These are phyloP conservation scores for Ramphastos sulfuratus DNA, from an alignment of 2,113 vertebrate species.

Conservation along the genomic window DNA sequence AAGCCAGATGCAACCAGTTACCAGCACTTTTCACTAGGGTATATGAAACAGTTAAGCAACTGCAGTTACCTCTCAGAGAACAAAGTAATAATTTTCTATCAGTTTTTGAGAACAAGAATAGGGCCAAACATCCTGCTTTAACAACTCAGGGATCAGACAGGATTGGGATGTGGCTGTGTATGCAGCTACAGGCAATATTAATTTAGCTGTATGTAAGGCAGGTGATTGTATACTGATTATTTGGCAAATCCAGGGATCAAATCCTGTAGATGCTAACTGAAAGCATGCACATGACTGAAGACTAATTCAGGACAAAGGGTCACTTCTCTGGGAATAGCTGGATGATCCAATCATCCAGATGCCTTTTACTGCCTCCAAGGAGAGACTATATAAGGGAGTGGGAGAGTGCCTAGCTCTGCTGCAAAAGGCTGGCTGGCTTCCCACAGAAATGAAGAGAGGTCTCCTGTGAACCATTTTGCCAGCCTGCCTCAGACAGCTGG, in stretches of 20 bases:
- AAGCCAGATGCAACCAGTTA: neutral
- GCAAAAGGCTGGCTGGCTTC: neutral
- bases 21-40: neutral
- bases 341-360: neutral
- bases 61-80: neutral
- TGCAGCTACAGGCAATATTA: neutral
- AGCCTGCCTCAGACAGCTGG: neutral
- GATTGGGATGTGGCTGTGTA: neutral
- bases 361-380: neutral
- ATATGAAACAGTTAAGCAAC: neutral
- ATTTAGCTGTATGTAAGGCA: neutral
- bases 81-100: neutral
- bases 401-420: neutral
- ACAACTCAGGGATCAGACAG: neutral
- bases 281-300: neutral
- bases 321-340: neutral
- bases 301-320: neutral
- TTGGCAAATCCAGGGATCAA: neutral
- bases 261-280: neutral
- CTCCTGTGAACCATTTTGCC: neutral
- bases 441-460: neutral
- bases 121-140: neutral
- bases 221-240: neutral
- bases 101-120: neutral
- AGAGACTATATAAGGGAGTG: slow-evolving; percentile 2